phyloP scores from a whole-genome alignment of 2,888 invertebrate species.

The Eugnorisma glareosa region DNA sequence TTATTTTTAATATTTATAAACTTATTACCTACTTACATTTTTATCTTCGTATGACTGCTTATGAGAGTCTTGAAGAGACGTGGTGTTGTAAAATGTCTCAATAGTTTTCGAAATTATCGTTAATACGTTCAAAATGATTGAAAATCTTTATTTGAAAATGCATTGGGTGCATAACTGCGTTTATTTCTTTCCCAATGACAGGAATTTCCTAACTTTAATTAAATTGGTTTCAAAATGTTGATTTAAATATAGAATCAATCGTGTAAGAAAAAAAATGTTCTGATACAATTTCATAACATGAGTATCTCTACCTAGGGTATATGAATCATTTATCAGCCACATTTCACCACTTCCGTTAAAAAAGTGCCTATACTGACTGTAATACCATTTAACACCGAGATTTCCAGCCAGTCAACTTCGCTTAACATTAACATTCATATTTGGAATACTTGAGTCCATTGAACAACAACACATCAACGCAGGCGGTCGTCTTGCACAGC shows the following conservation, averaged over 20 bases:
- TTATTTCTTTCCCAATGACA: background rate
- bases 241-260: background rate
- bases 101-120: conserved; percentile 2
- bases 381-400: conserved; percentile 18
- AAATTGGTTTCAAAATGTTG: background rate
- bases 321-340: conserved; percentile 31
- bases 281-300: background rate
- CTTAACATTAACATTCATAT: conserved; percentile 47
- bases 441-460: conserved; percentile 58
- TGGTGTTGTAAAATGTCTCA: background rate
- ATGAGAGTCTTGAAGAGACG: background rate
- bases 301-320: background rate
- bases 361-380: background rate
- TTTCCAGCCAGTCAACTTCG: conserved; percentile 37
- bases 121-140: background rate
- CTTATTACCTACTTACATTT: background rate
- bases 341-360: conserved; percentile 30
- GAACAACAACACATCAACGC: conserved; percentile 36
- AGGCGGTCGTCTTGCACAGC: conserved; percentile 56
- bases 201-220: background rate
- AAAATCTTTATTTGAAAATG: background rate
- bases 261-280: background rate
- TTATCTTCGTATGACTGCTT: conserved; percentile 1
- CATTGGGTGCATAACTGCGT: background rate
- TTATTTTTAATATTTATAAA: conserved; percentile 34